Evolutionary conservation across 2,113 vertebrate genomes (phyloP), one percentile per base, ranked within the genome.

Genomic region (Seriola quinqueradiata): DNA sequence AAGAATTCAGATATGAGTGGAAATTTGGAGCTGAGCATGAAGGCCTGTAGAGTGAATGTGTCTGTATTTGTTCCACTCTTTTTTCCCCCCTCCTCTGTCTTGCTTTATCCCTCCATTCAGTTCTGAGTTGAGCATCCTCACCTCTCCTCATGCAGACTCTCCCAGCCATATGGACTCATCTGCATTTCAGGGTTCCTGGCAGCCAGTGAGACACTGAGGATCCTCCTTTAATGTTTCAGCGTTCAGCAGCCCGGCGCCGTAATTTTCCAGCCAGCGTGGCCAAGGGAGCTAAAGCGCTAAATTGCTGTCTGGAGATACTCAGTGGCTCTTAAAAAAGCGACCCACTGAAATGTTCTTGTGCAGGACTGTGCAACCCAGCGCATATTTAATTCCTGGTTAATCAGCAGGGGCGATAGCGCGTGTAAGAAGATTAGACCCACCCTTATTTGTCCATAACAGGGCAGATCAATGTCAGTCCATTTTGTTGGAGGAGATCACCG

Each of bases 311-410:
- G 70, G 89, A 93, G 89, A 94, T 86, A 70, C 81, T 85, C 70
- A 32, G 86, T 48, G 76, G 73, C 79, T 90, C 89, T 87, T 90
- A 81, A 86, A 81, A 81, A 88, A 88, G 75, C 52, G 68, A 83
- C 64, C 34, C 7, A 11, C 71, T 89, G 57, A 92, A 88, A 90
- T 73, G 89, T 90, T 92, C 90, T 64, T 80, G 84, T 84, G 64
- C 87, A 91, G 87, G 89, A 83, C 81, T 23, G 70, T 4, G 44
- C 59, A 83, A 52, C 79, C 79, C 61, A 59, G 73, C 58, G 84
- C 87, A 92, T 91, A 92, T 91, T 88, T 89, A 93, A 93, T 93
- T 94, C 88, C 88, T 85, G 86, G 89, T 91, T 92, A 93, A 94
- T 94, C 92, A 91, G 90, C 50, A 63, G 57, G 76, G 66, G 89